These are phyloP conservation scores for Cyclophora punctaria DNA, from an alignment of 2,888 invertebrate species.

Conservation along the genomic window DNA sequence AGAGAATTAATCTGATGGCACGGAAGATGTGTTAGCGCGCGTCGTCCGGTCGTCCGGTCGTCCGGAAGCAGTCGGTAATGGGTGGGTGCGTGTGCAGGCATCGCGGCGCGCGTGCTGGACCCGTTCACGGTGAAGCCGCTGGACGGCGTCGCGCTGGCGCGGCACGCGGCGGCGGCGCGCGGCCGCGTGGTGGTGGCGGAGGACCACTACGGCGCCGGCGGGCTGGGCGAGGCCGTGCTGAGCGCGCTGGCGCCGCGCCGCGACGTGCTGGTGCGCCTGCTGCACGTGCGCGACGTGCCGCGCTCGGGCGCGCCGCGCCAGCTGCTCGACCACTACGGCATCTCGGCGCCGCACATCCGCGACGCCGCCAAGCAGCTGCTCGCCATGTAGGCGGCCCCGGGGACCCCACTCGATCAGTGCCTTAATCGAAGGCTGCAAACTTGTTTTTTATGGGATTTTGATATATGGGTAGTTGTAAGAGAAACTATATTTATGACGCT, in stretches of 20 bases:
- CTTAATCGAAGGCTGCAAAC: no score
- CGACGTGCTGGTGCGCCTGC: conserved; percentile 81
- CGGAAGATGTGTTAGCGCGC: not conserved
- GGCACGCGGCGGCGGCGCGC: conserved; percentile 84
- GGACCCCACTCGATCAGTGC: no score
- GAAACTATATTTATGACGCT: no score
- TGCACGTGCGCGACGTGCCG: conserved; percentile 89
- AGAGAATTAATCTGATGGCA: no score
- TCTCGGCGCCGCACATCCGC: conserved; percentile 87
- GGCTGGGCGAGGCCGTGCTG: conserved; percentile 95
- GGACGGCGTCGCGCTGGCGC: conserved; percentile 84
- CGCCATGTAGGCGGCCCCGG: conserved; percentile 22
- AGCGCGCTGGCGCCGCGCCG: conserved; percentile 84
- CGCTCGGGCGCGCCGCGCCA: conserved; percentile 93
- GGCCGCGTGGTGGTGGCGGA: conserved; percentile 94
- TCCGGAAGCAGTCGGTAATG: no score
- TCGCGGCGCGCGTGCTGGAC: conserved; percentile 90
- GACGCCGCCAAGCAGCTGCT: conserved; percentile 80
- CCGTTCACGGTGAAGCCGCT: conserved; percentile 97
- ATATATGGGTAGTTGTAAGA: no score
- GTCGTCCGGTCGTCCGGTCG: no score
- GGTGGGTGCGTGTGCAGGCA: conserved; percentile 51
- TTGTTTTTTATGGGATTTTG: no score
- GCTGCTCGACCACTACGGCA: conserved; percentile 91
- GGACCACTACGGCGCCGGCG: conserved; percentile 97